A percentile compares a stretch with the other conserved stretches of the same genome.
phyloP scores from a whole-genome alignment of 2,888 invertebrate species.

The Leptopilina drosophilae region DNA sequence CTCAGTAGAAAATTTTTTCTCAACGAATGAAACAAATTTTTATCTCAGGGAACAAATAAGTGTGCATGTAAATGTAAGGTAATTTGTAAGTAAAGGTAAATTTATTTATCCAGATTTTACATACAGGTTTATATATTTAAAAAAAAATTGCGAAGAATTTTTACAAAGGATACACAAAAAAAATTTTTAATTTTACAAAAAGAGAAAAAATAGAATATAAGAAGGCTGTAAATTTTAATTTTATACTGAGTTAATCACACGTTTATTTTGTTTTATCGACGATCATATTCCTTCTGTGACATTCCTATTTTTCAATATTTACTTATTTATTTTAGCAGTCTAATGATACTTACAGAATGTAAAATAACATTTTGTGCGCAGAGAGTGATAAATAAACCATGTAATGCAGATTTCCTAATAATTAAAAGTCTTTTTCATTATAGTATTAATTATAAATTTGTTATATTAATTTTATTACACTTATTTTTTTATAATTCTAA shows the following conservation, averaged over 20 bases:
- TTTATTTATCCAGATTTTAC: background rate
- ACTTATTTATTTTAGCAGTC: constrained; percentile 29
- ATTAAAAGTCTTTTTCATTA: background rate
- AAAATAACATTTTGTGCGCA: constrained; percentile 22
- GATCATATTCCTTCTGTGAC: constrained; percentile 27
- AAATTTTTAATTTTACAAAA: background rate
- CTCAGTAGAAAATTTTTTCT: constrained; percentile 3
- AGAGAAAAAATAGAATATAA: background rate
- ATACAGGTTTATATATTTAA: background rate
- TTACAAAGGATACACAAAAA: background rate
- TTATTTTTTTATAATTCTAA: background rate
- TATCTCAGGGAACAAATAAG: constrained; percentile 24
- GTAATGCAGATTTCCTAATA: constrained; percentile 32
- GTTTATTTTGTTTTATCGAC: constrained; percentile 9
- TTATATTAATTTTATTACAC: background rate
- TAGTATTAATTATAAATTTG: background rate
- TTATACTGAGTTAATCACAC: constrained; percentile 11
- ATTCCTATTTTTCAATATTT: constrained; percentile 17
- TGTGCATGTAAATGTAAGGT: constrained; percentile 13
- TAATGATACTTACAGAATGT: constrained; percentile 26
- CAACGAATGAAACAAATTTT: constrained; percentile 1
- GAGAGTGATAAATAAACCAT: constrained; percentile 29
- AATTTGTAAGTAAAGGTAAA: constrained; percentile 24
- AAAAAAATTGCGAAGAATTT: background rate
- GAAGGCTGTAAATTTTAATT: background rate